A percentile compares a stretch with the other conserved stretches of the same genome.
phyloP scores from a whole-genome alignment of 2,797 vertebrate genomes.

The Mus spretus region DNA sequence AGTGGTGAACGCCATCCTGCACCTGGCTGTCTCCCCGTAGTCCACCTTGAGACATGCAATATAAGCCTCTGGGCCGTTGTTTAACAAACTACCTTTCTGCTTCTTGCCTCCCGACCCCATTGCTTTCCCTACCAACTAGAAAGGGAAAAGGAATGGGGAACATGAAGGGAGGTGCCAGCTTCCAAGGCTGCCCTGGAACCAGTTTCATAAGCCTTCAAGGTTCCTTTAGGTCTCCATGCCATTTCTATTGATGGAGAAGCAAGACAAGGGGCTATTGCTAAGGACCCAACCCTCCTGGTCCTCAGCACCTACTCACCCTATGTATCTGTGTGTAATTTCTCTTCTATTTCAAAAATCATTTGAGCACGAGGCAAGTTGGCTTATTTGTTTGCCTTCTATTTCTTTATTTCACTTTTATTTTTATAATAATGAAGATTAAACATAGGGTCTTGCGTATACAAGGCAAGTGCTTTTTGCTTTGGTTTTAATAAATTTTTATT shows the following conservation, averaged over 20 bases:
- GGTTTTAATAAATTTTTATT: not conserved
- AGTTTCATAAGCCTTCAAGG: not conserved
- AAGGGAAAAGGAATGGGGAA: not conserved
- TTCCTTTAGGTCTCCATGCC: not conserved
- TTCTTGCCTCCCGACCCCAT: not conserved
- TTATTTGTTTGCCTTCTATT: not conserved
- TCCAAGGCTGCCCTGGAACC: not conserved
- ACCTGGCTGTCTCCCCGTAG: not conserved
- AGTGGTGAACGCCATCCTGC: not conserved
- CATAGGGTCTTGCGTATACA: not conserved
- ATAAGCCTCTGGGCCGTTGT: not conserved
- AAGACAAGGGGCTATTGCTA: not conserved
- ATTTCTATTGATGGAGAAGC: not conserved
- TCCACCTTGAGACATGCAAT: not conserved
- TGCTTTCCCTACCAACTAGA: conserved; percentile 10
- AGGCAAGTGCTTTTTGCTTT: not conserved
- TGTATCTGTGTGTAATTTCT: not conserved
- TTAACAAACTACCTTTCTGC: not conserved
- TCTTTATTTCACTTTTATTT: not conserved
- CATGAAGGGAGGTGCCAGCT: not conserved
- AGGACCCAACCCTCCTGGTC: not conserved
- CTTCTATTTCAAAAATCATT: conserved; percentile 27
- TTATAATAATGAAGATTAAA: not conserved
- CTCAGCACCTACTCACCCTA: not conserved
- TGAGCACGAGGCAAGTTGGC: not conserved